Conservation (phyloP, 2,113 vertebrate species). For the Heptranchias perlo region DNA sequence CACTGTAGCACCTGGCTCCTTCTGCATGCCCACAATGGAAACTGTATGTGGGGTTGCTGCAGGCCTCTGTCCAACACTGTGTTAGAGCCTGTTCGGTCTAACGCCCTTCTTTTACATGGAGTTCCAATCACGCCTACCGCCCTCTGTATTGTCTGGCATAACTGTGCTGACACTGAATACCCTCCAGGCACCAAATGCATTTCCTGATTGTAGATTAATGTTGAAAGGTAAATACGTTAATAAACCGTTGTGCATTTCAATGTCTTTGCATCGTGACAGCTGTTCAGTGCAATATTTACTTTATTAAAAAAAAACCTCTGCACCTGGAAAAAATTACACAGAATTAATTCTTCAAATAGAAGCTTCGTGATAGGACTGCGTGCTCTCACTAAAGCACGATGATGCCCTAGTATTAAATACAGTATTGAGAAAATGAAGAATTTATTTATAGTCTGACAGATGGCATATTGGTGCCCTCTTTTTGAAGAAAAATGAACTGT, state of each 20-base stretch:
- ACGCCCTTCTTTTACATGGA: not conserved
- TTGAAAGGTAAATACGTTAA: conserved; percentile 7
- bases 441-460: not conserved
- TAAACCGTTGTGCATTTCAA: not conserved
- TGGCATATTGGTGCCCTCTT: not conserved
- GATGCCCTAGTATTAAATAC: not conserved
- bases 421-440: not conserved
- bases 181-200: not conserved
- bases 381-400: not conserved
- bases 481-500: not conserved
- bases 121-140: too few species aligned
- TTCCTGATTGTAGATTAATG: not conserved
- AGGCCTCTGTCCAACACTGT: not conserved
- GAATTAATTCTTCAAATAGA: conserved; percentile 22
- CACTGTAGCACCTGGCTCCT: not conserved
- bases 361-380: not conserved
- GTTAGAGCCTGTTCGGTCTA: not conserved
- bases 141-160: not conserved
- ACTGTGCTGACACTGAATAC: not conserved
- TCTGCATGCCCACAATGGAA: not conserved
- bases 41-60: not conserved
- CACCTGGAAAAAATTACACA: not conserved
- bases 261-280: not conserved
- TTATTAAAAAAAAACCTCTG: not conserved
- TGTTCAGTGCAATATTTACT: not conserved